Conservation (phyloP, 1,140 invertebrate genomes). For the Neodiprion pinetum region DNA sequence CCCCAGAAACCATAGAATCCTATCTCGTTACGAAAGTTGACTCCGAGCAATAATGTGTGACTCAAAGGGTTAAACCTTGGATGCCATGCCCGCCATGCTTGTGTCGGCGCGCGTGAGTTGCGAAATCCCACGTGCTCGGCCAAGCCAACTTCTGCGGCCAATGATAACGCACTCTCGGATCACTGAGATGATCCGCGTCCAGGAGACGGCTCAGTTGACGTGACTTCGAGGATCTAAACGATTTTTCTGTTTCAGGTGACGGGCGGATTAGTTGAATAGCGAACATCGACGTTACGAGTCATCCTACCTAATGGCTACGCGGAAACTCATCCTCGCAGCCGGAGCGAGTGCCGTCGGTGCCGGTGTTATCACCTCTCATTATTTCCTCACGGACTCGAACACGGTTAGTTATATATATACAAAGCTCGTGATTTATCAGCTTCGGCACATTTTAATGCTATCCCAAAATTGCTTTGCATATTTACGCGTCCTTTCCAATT, state of each 20-base stretch:
- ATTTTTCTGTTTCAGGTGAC: neutral
- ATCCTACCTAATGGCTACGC: slow-evolving; percentile 44
- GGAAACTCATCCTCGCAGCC: slow-evolving; percentile 46
- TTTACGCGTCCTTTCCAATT: no score
- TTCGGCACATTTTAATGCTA: no score
- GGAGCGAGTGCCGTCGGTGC: slow-evolving; percentile 54
- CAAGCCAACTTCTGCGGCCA: neutral
- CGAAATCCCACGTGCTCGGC: slow-evolving; percentile 5
- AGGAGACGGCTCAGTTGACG: neutral
- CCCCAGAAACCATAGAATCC: no score
- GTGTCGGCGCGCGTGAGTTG: neutral
- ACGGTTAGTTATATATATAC: neutral
- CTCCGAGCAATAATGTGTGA: no score
- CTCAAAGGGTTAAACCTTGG: no score
- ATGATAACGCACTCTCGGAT: neutral
- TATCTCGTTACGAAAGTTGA: no score
- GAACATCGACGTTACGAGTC: neutral
- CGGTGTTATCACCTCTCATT: slow-evolving; percentile 51
- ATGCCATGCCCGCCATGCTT: no score
- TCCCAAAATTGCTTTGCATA: no score
- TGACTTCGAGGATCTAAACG: neutral
- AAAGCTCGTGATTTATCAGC: no score
- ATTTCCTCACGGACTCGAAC: slow-evolving; percentile 28
- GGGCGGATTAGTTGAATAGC: neutral
- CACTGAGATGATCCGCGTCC: neutral